phyloP scores from a whole-genome alignment of 1,140 invertebrate genomes.

The Doryteuthis pealeii region DNA sequence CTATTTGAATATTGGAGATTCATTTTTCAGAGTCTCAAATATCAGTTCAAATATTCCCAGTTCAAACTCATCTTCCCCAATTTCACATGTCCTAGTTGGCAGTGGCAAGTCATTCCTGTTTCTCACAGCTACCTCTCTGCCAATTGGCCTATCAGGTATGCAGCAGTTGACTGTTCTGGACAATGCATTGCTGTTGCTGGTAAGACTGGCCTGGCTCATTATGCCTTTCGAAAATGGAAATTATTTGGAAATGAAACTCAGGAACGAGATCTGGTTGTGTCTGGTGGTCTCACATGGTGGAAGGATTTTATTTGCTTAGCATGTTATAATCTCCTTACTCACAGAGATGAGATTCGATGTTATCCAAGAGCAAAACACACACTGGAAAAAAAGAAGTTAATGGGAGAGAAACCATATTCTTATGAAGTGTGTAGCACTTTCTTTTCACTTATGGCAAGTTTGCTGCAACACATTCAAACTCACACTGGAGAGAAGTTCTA shows the following conservation, averaged over 20 bases:
- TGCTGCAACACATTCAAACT: no score
- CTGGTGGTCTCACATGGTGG: slow-evolving; percentile 96
- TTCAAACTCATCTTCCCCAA: slow-evolving; percentile 24
- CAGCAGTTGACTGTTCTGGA: slow-evolving; percentile 66
- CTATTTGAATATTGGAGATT: slow-evolving; percentile 81
- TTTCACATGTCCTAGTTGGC: slow-evolving; percentile 64
- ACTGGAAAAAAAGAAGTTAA: no score
- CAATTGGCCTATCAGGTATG: slow-evolving; percentile 90
- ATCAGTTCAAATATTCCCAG: slow-evolving; percentile 20
- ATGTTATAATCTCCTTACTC: slow-evolving; percentile 83
- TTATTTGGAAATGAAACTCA: slow-evolving; percentile 96
- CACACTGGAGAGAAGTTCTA: no score
- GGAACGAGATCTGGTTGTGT: slow-evolving; percentile 95
- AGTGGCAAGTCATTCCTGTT: slow-evolving; percentile 90
- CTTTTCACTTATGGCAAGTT: no score
- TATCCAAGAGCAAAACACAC: no score
- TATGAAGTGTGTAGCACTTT: no score
- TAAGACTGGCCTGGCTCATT: slow-evolving; percentile 90
- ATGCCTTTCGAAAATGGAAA: slow-evolving; percentile 93
- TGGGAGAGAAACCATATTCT: no score
- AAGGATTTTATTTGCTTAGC: slow-evolving; percentile 75
- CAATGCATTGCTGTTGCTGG: slow-evolving; percentile 91
- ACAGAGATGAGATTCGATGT: slow-evolving; percentile 87
- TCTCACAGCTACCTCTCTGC: slow-evolving; percentile 90
- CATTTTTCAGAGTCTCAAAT: slow-evolving; percentile 37